Evolutionary conservation across 2,797 vertebrate species (phyloP).

Genomic region (Lithobates sylvaticus): DNA sequence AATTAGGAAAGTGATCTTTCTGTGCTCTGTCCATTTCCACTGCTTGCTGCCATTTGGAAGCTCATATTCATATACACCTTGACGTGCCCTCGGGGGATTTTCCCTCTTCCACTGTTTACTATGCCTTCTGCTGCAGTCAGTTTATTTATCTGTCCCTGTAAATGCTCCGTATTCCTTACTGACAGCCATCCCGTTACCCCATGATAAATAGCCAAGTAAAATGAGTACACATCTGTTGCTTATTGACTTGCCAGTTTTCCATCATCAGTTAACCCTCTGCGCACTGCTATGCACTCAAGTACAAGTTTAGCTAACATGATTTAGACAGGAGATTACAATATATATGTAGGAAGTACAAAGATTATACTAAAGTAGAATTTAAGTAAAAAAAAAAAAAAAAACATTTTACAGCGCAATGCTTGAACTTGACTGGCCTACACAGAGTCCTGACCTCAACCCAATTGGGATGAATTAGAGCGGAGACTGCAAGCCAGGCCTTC

Average conservation of each 20-base stretch:
- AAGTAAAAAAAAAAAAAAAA: no score
- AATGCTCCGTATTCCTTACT: background rate
- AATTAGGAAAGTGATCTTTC: background rate
- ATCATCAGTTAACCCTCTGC: background rate
- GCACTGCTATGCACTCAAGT: background rate
- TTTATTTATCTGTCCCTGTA: background rate
- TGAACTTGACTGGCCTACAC: no score
- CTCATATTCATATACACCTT: background rate
- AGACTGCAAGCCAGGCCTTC: no score
- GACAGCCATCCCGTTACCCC: background rate
- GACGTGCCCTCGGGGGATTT: background rate
- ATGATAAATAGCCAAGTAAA: background rate
- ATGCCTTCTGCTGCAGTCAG: background rate
- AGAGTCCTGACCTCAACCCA: no score
- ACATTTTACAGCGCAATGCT: no score
- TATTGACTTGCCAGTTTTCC: background rate
- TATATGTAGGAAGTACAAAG: no score
- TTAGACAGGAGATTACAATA: no score
- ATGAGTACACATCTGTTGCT: background rate
- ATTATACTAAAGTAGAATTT: no score
- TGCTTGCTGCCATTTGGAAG: background rate
- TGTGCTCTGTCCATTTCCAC: no score
- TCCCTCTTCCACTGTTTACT: conserved; percentile 1
- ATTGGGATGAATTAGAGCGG: no score
- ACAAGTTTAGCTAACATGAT: no score